Percentiles rank a stretch among this genome's conserved stretches.
Evolutionary conservation across 2,113 vertebrate species (phyloP).

Genomic region (Pluvialis apricaria): DNA sequence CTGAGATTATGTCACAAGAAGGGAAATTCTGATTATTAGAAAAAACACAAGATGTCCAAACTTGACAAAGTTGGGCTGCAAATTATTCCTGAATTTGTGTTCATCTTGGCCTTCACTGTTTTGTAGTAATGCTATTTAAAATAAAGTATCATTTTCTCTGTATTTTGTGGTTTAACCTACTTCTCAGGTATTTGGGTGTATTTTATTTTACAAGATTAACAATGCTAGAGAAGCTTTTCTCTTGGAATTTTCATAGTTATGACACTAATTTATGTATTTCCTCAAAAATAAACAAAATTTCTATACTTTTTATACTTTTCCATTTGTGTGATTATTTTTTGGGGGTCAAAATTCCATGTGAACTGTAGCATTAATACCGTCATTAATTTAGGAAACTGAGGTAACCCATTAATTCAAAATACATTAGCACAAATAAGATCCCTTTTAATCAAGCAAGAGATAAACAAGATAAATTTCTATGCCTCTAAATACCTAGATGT

Average conservation of each 20-base stretch:
- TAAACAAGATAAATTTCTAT: neutral
- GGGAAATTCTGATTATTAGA: neutral
- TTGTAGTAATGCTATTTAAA: neutral
- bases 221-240: neutral
- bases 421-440: neutral
- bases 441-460: neutral
- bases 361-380: neutral
- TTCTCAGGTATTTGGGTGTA: neutral
- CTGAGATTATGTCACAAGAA: neutral
- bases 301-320: neutral
- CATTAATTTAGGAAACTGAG: neutral
- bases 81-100: neutral
- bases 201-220: neutral
- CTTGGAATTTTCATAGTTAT: neutral
- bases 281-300: neutral
- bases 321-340: neutral
- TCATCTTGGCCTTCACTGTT: neutral
- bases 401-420: neutral
- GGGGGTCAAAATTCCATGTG: neutral
- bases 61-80: rapidly evolving
- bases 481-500: neutral
- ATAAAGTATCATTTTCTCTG: neutral
- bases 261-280: neutral
- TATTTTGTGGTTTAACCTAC: neutral
- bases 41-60: neutral